These are phyloP conservation scores for Apis mellifera DNA, from an alignment of 1,140 invertebrate genomes.

Conservation along the genomic window Amel_HAv3.1 CM009943.2:1911001-1911500, in stretches of 20 bases:
- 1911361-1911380: conserved; percentile 44
- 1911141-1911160: neutral
- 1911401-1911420: conserved; percentile 41
- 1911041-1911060: neutral
- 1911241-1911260: neutral
- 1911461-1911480: neutral
- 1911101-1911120: neutral
- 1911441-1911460: neutral
- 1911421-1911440: conserved; percentile 45
- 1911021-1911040: neutral
- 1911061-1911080: neutral
- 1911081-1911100: neutral
- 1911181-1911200: neutral
- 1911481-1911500: neutral
- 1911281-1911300: conserved; percentile 44
- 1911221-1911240: neutral
- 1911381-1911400: conserved; percentile 41
- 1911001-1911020: neutral
- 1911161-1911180: too few species aligned
- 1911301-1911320: conserved; percentile 47
- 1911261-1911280: conserved; percentile 26
- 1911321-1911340: conserved; percentile 51
- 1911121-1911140: neutral
- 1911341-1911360: conserved; percentile 36
- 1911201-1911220: neutral